Conservation (phyloP, 2,797 vertebrate genomes). For the Alca torda region DNA sequence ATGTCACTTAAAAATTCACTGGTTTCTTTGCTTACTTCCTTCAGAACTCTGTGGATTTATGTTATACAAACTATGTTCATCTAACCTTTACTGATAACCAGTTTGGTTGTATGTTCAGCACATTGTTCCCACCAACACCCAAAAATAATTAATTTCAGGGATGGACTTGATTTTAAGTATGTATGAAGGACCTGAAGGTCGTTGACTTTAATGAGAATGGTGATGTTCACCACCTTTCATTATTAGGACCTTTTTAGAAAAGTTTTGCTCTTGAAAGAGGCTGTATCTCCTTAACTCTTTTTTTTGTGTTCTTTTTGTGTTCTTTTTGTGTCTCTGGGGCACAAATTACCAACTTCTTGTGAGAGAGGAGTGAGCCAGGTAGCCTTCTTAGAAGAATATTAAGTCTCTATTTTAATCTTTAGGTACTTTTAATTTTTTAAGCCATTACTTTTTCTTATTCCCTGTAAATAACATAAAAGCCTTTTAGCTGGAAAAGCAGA, state of each 20-base stretch:
- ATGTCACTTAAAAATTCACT: conserved; percentile 44
- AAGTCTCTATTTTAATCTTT: not conserved
- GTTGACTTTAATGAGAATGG: not conserved
- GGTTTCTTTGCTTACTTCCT: conserved; percentile 52
- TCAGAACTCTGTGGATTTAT: conserved; percentile 29
- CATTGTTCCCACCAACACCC: not conserved
- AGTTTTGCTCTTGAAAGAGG: not conserved
- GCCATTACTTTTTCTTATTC: not conserved
- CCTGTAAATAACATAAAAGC: not conserved
- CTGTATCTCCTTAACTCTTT: not conserved
- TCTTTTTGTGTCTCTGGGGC: not conserved
- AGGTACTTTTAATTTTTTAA: not conserved
- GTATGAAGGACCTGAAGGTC: not conserved
- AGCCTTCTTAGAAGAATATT: not conserved
- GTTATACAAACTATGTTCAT: conserved; percentile 13
- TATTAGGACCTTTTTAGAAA: not conserved
- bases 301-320: not conserved
- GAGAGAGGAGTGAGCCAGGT: not conserved
- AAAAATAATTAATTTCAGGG: not conserved
- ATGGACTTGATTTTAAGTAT: not conserved
- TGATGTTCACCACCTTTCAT: not conserved
- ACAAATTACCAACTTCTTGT: not conserved
- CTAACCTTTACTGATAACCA: conserved; percentile 27
- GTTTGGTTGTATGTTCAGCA: not conserved
- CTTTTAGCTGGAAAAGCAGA: not conserved